These are phyloP conservation scores for Chironomus tentans DNA, from an alignment of 2,888 invertebrate genomes.

Conservation along the genomic window DNA sequence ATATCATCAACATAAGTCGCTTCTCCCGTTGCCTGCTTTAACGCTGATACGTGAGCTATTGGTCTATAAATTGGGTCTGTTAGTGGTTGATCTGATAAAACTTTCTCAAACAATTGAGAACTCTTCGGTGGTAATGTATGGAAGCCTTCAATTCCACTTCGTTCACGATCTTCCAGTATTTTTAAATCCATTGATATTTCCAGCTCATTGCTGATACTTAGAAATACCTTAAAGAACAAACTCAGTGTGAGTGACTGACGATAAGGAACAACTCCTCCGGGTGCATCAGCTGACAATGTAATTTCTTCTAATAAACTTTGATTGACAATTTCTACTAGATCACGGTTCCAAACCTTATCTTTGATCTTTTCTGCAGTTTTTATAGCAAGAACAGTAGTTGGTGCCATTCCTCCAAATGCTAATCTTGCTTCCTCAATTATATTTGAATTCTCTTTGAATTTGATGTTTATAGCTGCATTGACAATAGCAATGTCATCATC, in stretches of 20 bases:
- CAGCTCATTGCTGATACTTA: constrained; percentile 49
- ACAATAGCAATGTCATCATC: constrained; percentile 97
- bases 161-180: constrained; percentile 36
- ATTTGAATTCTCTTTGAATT: constrained; percentile 45
- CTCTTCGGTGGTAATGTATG: constrained; percentile 36
- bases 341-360: constrained; percentile 55
- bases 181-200: constrained; percentile 32
- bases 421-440: constrained; percentile 55
- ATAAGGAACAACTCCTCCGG: constrained; percentile 77
- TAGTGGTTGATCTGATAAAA: constrained; percentile 43
- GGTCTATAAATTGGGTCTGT: constrained; percentile 74
- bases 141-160: constrained; percentile 40
- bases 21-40: constrained; percentile 85
- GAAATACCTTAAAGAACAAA: constrained; percentile 61
- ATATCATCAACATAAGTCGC: constrained; percentile 88
- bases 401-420: constrained; percentile 89
- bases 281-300: constrained; percentile 63
- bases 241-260: constrained; percentile 67
- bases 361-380: constrained; percentile 52
- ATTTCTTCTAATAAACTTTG: constrained; percentile 62
- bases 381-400: constrained; percentile 65
- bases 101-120: constrained; percentile 43
- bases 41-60: constrained; percentile 73
- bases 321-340: constrained; percentile 52
- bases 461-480: constrained; percentile 71